These are phyloP conservation scores for Nettapus auritus DNA, from an alignment of 2,113 vertebrate genomes.

Conservation along the genomic window DNA sequence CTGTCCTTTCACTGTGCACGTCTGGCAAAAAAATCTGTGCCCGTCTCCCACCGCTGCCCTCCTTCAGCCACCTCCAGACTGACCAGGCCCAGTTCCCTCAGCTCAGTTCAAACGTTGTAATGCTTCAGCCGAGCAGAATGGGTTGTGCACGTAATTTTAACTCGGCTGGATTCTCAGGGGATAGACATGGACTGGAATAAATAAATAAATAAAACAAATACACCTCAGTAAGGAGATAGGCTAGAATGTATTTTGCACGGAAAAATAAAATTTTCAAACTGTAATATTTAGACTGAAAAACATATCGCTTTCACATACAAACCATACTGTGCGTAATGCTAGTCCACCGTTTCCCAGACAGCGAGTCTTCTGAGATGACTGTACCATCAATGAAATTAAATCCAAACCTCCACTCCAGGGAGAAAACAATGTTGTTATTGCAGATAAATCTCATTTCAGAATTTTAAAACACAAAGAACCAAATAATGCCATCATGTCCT, in stretches of 20 bases:
- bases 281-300: neutral
- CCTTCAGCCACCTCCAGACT: neutral
- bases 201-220: too few relatives aligned
- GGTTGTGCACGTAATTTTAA: neutral
- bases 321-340: neutral
- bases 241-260: neutral
- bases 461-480: neutral
- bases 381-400: constrained; percentile 21
- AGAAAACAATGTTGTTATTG: constrained; percentile 27
- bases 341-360: neutral
- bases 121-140: neutral
- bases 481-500: neutral
- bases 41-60: neutral
- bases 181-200: neutral
- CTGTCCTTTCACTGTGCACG: accelerated
- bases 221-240: neutral
- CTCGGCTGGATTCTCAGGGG: neutral
- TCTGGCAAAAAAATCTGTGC: too few relatives aligned
- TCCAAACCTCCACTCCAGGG: constrained; percentile 8
- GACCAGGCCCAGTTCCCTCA: neutral
- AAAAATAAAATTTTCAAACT: neutral
- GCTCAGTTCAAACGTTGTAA: accelerated
- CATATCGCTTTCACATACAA: neutral
- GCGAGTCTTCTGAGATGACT: neutral
- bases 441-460: constrained; percentile 16